Evolutionary conservation across 2,113 vertebrate species (phyloP).

Genomic region (Rhabdomys dilectus): DNA sequence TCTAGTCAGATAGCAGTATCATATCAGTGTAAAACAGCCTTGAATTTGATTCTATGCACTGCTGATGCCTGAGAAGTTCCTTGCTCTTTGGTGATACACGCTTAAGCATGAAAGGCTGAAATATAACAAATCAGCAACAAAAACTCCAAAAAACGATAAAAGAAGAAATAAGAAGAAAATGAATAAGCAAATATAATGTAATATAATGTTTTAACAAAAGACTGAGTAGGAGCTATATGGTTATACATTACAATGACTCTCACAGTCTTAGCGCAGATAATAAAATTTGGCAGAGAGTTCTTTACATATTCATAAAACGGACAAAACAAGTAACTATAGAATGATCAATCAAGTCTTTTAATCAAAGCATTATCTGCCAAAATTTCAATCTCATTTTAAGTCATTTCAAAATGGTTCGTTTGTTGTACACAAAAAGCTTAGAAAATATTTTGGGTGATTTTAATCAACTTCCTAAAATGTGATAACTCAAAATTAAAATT

Average conservation of each 20-base stretch:
- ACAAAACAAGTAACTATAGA: constrained; percentile 36
- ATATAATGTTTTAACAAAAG: constrained; percentile 4
- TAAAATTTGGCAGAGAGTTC: background rate
- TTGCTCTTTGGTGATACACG: background rate
- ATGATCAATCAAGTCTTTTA: constrained; percentile 48
- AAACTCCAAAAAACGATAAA: background rate
- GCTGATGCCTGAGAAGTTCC: background rate
- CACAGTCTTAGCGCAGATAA: constrained; percentile 1
- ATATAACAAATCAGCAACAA: background rate
- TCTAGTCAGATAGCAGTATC: background rate
- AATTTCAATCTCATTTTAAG: constrained; percentile 55
- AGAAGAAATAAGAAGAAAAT: background rate
- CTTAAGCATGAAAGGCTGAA: background rate
- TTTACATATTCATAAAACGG: constrained; percentile 23
- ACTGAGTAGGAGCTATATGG: background rate
- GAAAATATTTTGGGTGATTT: constrained; percentile 59
- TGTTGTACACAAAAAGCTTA: constrained; percentile 48
- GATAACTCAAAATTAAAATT: constrained; percentile 70
- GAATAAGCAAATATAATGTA: constrained; percentile 11
- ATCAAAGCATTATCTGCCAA: constrained; percentile 54
- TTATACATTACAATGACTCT: background rate
- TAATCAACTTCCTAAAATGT: constrained; percentile 71
- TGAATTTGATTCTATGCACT: background rate
- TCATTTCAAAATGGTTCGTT: constrained; percentile 50
- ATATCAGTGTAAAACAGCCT: background rate